Conservation (phyloP, 2,797 vertebrate species). For the Echeneis naucrates region DNA sequence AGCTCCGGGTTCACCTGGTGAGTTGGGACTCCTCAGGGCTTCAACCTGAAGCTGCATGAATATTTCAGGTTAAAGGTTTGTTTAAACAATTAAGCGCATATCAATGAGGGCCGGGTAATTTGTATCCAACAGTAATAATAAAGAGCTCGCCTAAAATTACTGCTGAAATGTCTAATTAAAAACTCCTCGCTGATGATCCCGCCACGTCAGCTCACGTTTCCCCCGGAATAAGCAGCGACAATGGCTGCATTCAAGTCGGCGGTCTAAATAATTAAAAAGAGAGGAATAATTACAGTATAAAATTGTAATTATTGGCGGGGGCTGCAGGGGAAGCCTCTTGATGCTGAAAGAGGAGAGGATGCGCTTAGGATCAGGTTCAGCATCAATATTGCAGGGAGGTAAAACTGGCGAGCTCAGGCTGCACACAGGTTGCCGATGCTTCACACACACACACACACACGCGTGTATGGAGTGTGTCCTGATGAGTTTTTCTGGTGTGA, state of each 20-base stretch:
- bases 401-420: conserved; percentile 63
- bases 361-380: conserved; percentile 78
- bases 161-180: conserved; percentile 85
- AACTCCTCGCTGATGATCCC: conserved; percentile 68
- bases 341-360: conserved; percentile 85
- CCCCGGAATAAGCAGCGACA: conserved; percentile 78
- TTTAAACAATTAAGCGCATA: conserved; percentile 74
- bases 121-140: conserved; percentile 74
- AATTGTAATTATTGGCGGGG: conserved; percentile 90
- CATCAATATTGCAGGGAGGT: conserved; percentile 84
- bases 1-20: conserved; percentile 67
- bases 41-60: conserved; percentile 73
- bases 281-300: conserved; percentile 94
- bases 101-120: conserved; percentile 71
- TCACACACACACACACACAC: conserved; percentile 9
- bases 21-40: conserved; percentile 62
- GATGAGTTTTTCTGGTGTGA: background rate
- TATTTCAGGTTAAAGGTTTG: conserved; percentile 80
- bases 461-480: background rate
- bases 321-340: conserved; percentile 78
- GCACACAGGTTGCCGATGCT: conserved; percentile 41
- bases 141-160: conserved; percentile 76
- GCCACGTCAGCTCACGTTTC: conserved; percentile 83
- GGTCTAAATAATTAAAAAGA: conserved; percentile 92
- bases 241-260: conserved; percentile 81